These are phyloP conservation scores for Meteorus colon DNA, from an alignment of 2,888 invertebrate genomes.

Conservation along the genomic window DNA sequence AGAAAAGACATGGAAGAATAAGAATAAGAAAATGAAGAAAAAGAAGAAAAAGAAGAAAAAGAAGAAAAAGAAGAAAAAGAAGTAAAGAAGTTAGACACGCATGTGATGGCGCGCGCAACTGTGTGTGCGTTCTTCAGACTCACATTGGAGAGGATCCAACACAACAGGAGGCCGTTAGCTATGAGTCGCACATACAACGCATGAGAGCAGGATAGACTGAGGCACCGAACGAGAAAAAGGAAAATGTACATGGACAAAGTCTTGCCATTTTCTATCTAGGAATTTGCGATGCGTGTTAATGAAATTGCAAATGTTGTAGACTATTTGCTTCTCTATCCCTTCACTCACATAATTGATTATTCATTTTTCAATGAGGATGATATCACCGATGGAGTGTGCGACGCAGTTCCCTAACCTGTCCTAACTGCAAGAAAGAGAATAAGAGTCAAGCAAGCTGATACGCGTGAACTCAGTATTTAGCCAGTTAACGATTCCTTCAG, in stretches of 20 bases:
- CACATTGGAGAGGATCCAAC: constrained; percentile 16
- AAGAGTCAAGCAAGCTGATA: neutral
- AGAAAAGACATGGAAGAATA: constrained; percentile 2
- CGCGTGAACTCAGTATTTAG: constrained; percentile 9
- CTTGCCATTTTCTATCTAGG: constrained; percentile 27
- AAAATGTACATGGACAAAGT: constrained; percentile 19
- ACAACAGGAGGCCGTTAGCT: constrained; percentile 37
- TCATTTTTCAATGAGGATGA: constrained; percentile 23
- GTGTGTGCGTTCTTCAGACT: constrained; percentile 3
- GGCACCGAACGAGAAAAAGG: neutral
- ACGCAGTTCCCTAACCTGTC: constrained; percentile 32
- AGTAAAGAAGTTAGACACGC: constrained; percentile 10
- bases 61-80: neutral
- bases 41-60: neutral
- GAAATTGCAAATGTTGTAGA: constrained; percentile 1
- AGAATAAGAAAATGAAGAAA: neutral
- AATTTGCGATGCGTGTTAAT: constrained; percentile 23
- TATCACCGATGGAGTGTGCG: constrained; percentile 18
- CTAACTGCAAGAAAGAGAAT: constrained; percentile 18
- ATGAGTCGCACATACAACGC: constrained; percentile 12
- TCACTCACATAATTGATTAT: neutral
- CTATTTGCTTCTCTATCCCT: neutral
- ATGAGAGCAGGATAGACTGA: neutral
- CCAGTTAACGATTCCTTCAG: neutral
- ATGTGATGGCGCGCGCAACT: constrained; percentile 19